These are phyloP conservation scores for Sebastes taczanowskii DNA, from an alignment of 2,797 vertebrate species.

Conservation along the genomic window DNA sequence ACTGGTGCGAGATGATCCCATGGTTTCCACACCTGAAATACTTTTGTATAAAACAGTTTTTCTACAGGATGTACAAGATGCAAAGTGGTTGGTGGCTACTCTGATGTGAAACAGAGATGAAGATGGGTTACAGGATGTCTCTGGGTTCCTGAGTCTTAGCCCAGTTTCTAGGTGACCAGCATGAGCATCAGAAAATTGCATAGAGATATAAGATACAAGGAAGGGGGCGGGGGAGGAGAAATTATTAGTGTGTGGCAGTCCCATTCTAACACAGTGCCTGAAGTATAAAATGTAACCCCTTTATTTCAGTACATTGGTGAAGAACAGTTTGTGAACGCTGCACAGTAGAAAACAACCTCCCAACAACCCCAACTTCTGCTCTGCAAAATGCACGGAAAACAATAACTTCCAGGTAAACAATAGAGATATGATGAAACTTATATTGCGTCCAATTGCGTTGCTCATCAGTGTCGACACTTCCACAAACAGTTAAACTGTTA, in stretches of 20 bases:
- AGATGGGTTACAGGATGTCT: slow-evolving; percentile 39
- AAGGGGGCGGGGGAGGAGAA: slow-evolving; percentile 6
- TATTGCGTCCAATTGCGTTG: not conserved
- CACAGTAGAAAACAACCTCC: slow-evolving; percentile 41
- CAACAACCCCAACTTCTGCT: slow-evolving; percentile 11
- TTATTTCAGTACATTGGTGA: slow-evolving; percentile 49
- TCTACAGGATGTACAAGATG: slow-evolving; percentile 68
- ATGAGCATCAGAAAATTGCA: slow-evolving; percentile 81
- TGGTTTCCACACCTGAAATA: slow-evolving; percentile 68
- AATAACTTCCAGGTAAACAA: not conserved
- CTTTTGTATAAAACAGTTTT: slow-evolving; percentile 75
- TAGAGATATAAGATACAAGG: slow-evolving; percentile 75
- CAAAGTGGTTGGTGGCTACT: slow-evolving; percentile 27
- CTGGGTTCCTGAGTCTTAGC: slow-evolving; percentile 77
- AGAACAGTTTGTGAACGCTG: slow-evolving; percentile 42
- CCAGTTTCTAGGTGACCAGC: slow-evolving; percentile 72
- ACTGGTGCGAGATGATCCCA: slow-evolving; percentile 62
- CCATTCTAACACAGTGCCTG: slow-evolving; percentile 59
- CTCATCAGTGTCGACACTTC: not conserved
- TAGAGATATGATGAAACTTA: not conserved
- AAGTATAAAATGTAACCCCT: slow-evolving; percentile 54
- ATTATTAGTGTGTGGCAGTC: slow-evolving; percentile 51
- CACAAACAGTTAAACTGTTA: not conserved
- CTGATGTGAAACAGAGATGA: slow-evolving; percentile 41
- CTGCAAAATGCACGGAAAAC: slow-evolving; percentile 2